phyloP scores from a whole-genome alignment of 2,113 vertebrate species.

The Sciurus niger region DNA sequence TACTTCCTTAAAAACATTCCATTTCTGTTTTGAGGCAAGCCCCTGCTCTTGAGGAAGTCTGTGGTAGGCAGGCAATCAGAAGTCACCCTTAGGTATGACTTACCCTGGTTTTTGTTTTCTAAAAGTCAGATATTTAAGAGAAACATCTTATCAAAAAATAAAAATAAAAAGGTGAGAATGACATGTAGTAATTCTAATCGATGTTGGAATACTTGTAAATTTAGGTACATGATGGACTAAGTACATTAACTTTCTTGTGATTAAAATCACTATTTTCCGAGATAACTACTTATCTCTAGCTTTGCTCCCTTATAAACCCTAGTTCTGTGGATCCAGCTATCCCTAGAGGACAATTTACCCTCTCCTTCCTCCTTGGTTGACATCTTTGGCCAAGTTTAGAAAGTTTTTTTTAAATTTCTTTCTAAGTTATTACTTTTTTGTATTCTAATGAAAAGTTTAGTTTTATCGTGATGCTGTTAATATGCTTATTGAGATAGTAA shows the following conservation, averaged over 20 bases:
- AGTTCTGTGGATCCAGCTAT: not conserved
- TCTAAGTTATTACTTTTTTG: not conserved
- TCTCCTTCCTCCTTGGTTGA: not conserved
- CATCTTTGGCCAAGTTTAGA: not conserved
- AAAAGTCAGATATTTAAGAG: not conserved
- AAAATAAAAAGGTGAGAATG: not conserved
- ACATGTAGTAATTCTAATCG: constrained; percentile 17
- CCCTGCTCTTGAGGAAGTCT: not conserved
- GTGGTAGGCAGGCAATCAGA: not conserved
- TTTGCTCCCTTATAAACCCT: not conserved
- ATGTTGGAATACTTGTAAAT: not conserved
- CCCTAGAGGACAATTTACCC: not conserved
- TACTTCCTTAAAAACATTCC: not conserved
- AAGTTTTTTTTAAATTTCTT: not conserved
- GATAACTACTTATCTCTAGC: not conserved
- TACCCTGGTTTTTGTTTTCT: constrained; percentile 14
- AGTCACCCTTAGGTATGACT: not conserved
- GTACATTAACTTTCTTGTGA: not conserved
- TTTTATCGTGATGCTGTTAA: not conserved
- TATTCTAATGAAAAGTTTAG: not conserved
- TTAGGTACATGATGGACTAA: not conserved
- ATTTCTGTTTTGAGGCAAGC: constrained; percentile 1
- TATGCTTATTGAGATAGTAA: not conserved
- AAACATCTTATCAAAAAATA: not conserved
- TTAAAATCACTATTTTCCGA: not conserved